These are phyloP conservation scores for Andrena trimmerana DNA, from an alignment of 2,888 invertebrate genomes.

Conservation along the genomic window DNA sequence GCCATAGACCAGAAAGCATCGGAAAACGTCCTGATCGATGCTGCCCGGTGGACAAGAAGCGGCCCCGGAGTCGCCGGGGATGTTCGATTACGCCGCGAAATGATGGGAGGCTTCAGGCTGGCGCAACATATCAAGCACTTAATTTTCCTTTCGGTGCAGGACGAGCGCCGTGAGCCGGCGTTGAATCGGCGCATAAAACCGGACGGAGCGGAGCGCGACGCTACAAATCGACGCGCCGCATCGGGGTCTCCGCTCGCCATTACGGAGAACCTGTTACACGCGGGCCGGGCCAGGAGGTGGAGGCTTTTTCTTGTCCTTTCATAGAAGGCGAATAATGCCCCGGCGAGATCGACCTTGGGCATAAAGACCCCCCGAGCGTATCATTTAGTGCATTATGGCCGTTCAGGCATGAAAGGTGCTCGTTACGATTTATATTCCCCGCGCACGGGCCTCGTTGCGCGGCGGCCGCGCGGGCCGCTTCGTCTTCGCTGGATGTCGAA, in stretches of 20 bases:
- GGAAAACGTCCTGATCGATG: not conserved
- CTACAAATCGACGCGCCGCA: constrained; percentile 31
- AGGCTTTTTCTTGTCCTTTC: constrained; percentile 54
- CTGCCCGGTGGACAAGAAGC: not conserved
- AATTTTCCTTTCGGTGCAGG: constrained; percentile 37
- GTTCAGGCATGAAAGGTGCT: constrained; percentile 61
- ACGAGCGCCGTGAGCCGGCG: not conserved
- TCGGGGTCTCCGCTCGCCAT: constrained; percentile 11
- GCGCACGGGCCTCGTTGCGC: constrained; percentile 23
- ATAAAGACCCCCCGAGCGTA: constrained; percentile 66
- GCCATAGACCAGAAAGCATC: not conserved
- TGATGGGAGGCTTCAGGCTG: not conserved
- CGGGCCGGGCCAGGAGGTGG: not conserved
- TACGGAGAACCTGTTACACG: constrained; percentile 46
- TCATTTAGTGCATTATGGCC: constrained; percentile 66
- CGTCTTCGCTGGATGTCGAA: constrained; percentile 9
- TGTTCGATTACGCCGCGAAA: not conserved
- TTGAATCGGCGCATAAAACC: constrained; percentile 26
- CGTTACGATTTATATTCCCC: constrained; percentile 61
- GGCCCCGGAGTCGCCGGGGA: not conserved
- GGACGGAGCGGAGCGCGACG: not conserved
- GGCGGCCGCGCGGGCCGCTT: not conserved
- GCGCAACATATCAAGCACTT: constrained; percentile 36
- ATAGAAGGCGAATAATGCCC: constrained; percentile 60
- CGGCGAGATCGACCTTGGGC: constrained; percentile 63